Evolutionary conservation across 2,888 invertebrate species (phyloP).

Genomic region (Pterostichus niger): DNA sequence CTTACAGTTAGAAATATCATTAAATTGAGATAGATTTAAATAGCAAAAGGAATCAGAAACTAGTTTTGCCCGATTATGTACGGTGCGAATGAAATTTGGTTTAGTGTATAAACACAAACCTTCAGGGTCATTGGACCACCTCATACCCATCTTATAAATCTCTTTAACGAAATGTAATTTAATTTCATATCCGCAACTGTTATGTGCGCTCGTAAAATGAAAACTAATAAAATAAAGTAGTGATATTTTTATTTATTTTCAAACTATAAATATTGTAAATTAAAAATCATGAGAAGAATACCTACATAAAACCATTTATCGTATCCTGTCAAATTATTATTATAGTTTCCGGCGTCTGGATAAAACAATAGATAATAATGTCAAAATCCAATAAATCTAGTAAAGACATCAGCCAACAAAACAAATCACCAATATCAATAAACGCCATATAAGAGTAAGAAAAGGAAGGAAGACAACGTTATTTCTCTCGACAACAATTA

Average conservation of each 20-base stretch:
- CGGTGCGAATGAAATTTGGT: too few species aligned
- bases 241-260: not conserved
- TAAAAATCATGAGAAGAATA: not conserved
- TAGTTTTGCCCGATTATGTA: too few species aligned
- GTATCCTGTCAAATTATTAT: too few species aligned
- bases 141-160: conserved; percentile 4
- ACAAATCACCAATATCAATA: conserved; percentile 52
- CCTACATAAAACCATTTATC: too few species aligned
- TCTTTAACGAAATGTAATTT: not conserved
- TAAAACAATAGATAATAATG: conserved; percentile 48
- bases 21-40: too few species aligned
- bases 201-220: not conserved
- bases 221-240: too few species aligned
- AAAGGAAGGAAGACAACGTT: conserved; percentile 30
- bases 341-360: conserved; percentile 12
- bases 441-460: conserved; percentile 20
- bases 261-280: not conserved
- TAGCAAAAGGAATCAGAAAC: too few species aligned
- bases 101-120: too few species aligned
- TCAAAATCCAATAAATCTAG: conserved; percentile 32
- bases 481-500: conserved; percentile 42
- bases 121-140: too few species aligned
- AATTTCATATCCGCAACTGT: not conserved
- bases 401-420: conserved; percentile 38
- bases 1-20: too few species aligned